Evolutionary conservation across 1,140 invertebrate genomes (phyloP), one percentile per base, ranked within the genome.

Genomic region (Heliconius hewitsoni): DNA sequence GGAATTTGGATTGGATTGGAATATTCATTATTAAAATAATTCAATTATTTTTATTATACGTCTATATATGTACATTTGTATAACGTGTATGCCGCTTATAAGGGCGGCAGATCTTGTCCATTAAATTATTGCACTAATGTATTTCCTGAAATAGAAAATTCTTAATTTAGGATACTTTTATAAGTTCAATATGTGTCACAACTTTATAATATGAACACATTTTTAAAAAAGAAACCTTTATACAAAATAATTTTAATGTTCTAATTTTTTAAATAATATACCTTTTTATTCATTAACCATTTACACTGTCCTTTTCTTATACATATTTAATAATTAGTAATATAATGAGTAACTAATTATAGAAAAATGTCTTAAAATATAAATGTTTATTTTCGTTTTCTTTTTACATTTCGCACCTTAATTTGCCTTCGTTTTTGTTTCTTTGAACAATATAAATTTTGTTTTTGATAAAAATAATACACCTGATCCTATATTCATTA

Each of bases 11-110:
- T 23, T 23, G 23, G 23, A 23, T 23, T 23, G 23, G 23, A 72
- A 55, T 77, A 70, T 55, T 42, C 27, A 77, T 73, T 73, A 66
- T 18, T 76, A 72, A 76, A 71, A 8, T 72, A 73, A 76, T 52
- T 52, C 72, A 74, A 60, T 81, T 81, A 81, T 81, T 77, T 80
- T 81, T 81, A 81, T 77, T 81, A 77, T 70, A 77, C 27, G 34
- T 81, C 75, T 81, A 77, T 52, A 52, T 52, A 50, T 50, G 16
- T 19, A 46, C 13, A 46, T 13, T 11, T 46, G 3, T 46, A 52
- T 52, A 52, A 71, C 27, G 50, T 19, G 9, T 72, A 75, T 79
- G 34, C 70, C 71, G 55, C 52, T 57, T n/a, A 6, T 9, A 39
- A 60, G 30, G 70, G 57, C 46, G 57, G 27, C 66, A 60, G 52